phyloP scores from a whole-genome alignment of 2,888 invertebrate genomes.

The Nomada goodeniana region DNA sequence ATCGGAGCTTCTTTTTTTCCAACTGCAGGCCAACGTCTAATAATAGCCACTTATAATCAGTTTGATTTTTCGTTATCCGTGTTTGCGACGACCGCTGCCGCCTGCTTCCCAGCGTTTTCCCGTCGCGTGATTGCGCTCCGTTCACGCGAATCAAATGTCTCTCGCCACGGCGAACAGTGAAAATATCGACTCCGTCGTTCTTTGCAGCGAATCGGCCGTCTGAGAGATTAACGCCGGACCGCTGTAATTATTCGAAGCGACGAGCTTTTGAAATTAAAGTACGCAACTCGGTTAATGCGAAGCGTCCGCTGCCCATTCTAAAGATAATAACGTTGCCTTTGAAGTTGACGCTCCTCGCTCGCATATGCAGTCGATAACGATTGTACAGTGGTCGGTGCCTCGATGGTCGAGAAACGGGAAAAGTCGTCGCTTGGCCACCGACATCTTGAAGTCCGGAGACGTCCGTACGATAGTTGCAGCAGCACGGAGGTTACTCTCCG shows the following conservation, averaged over 20 bases:
- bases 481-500: conserved; percentile 8
- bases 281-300: conserved; percentile 5
- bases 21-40: conserved; percentile 24
- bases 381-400: no score
- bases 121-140: conserved; percentile 14
- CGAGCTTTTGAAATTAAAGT: background rate
- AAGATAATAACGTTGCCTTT: background rate
- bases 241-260: background rate
- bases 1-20: background rate
- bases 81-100: conserved; percentile 11
- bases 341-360: background rate
- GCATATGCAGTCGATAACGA: background rate
- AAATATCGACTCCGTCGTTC: background rate
- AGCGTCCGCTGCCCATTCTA: background rate
- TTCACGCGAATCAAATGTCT: background rate
- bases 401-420: background rate
- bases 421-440: background rate
- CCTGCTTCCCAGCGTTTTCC: background rate
- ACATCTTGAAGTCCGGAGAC: conserved; percentile 27
- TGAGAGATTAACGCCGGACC: no score
- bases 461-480: background rate
- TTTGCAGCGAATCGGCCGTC: background rate
- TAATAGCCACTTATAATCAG: background rate
- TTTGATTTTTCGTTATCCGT: conserved; percentile 13
- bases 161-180: background rate